phyloP scores from a whole-genome alignment of 2,888 invertebrate species.

The Epistrophe grossulariae region DNA sequence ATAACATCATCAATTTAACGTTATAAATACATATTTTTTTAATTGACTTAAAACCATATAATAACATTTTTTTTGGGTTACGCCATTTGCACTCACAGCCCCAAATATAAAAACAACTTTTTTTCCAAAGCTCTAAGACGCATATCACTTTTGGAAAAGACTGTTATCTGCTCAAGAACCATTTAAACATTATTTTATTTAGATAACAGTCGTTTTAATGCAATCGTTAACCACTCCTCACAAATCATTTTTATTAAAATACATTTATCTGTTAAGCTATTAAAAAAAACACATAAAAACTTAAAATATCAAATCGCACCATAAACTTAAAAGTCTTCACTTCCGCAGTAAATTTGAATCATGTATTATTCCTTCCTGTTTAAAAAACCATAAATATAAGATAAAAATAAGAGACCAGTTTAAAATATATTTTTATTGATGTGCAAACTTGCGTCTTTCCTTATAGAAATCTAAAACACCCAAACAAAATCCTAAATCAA shows the following conservation, averaged over 20 bases:
- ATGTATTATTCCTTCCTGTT: not conserved
- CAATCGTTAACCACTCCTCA: not conserved
- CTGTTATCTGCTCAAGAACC: no score
- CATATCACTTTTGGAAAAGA: no score
- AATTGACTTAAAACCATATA: no score
- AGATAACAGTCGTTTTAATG: not conserved
- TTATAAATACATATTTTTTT: no score
- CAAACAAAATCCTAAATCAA: not conserved
- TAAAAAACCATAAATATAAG: conserved; percentile 1
- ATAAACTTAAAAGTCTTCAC: not conserved
- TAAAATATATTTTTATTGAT: not conserved
- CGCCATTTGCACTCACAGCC: no score
- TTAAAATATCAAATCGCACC: not conserved
- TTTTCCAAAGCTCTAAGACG: no score
- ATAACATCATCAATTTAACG: no score
- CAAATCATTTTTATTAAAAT: not conserved
- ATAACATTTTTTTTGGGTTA: no score
- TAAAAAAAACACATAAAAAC: not conserved
- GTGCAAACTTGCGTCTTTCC: not conserved
- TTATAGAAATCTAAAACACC: not conserved
- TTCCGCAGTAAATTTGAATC: not conserved
- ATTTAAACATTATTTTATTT: not conserved
- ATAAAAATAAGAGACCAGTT: not conserved
- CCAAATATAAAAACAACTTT: no score
- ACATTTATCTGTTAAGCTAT: not conserved